Conservation (phyloP, 2,113 vertebrate genomes). For the Ceuthmochares aereus region DNA sequence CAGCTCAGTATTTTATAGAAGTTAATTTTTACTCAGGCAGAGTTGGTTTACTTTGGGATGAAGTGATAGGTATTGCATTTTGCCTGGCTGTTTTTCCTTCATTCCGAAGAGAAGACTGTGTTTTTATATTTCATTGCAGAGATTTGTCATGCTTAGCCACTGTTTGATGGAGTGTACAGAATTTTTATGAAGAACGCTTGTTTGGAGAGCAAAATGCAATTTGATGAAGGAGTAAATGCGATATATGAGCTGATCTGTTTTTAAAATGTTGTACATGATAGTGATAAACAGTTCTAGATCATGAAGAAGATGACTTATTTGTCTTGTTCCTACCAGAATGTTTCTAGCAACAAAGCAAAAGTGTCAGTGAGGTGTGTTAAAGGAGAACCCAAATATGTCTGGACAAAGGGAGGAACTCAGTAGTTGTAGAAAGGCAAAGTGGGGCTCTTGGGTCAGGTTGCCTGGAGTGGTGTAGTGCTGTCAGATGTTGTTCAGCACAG, state of each 20-base stretch:
- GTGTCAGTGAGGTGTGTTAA: accelerated
- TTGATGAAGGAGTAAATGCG: background rate
- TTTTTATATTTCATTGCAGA: background rate
- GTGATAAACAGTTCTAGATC: background rate
- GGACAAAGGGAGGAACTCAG: background rate
- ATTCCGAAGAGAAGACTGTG: background rate
- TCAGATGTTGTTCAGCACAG: background rate
- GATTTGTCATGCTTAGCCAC: background rate
- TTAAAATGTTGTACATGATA: background rate
- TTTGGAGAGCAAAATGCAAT: background rate
- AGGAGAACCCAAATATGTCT: background rate
- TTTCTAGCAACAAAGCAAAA: background rate
- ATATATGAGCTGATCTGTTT: background rate
- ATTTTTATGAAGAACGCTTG: background rate
- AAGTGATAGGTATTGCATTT: background rate
- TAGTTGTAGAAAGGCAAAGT: background rate
- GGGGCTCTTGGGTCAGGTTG: background rate
- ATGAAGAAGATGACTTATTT: background rate
- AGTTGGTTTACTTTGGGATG: background rate
- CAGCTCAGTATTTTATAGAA: background rate
- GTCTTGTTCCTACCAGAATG: background rate
- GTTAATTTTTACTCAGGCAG: background rate
- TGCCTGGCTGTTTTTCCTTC: background rate
- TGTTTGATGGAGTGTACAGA: background rate
- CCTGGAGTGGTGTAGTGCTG: background rate